phyloP scores from a whole-genome alignment of 2,113 vertebrate genomes.

The Nothocercus nigrocapillus region DNA sequence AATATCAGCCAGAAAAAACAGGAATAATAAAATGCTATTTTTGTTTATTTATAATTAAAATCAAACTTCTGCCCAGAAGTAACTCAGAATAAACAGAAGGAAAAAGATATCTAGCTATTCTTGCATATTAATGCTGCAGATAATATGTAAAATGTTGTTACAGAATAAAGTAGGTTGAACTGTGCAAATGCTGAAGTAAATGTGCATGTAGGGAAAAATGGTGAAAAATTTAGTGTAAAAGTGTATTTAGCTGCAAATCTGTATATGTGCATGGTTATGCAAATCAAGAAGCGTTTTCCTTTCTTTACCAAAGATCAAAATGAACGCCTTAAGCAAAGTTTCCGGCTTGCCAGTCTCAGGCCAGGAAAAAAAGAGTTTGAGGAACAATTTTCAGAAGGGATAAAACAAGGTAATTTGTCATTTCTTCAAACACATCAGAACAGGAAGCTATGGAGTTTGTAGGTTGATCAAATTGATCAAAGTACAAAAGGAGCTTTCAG shows the following conservation, averaged over 20 bases:
- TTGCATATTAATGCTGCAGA: background rate
- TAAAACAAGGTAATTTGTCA: slow-evolving; percentile 47
- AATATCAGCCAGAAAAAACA: background rate
- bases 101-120: background rate
- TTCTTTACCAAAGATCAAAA: slow-evolving; percentile 31
- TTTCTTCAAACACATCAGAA: slow-evolving; percentile 51
- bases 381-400: background rate
- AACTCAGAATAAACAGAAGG: background rate
- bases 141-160: background rate
- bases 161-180: background rate
- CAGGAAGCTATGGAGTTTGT: slow-evolving; percentile 32
- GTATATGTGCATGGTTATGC: background rate
- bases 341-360: background rate
- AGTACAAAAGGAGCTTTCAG: slow-evolving; percentile 41
- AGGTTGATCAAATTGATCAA: slow-evolving; percentile 58
- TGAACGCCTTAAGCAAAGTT: background rate
- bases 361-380: slow-evolving; percentile 7
- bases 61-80: background rate
- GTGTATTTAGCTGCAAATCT: background rate
- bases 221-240: background rate
- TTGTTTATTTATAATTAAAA: background rate
- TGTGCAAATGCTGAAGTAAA: background rate
- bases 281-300: slow-evolving; percentile 24
- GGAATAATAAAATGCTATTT: background rate
- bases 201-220: background rate